Percentiles rank a stretch among this genome's conserved stretches.
Conservation (phyloP, 1,140 invertebrate genomes). For the Conopomorpha cramerella region DNA sequence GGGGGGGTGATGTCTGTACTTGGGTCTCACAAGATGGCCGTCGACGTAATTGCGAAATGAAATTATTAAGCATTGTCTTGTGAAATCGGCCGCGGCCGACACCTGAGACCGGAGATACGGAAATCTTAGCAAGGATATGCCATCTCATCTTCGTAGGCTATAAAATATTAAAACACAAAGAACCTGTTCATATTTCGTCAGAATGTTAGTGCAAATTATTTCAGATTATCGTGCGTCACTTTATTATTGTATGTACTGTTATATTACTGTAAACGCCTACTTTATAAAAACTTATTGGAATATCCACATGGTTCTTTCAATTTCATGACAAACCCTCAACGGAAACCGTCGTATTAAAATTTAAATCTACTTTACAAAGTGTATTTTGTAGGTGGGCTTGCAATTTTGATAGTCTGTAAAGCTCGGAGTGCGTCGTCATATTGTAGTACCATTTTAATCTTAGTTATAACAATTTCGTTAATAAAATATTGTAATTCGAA, state of each 20-base stretch:
- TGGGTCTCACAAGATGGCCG: conserved; percentile 52
- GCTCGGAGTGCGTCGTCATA: no score
- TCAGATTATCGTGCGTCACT: no score
- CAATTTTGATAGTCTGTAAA: conserved; percentile 60
- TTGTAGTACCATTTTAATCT: no score
- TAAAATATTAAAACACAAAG: not conserved
- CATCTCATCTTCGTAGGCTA: not conserved
- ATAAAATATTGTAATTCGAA: no score
- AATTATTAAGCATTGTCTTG: conserved; percentile 61
- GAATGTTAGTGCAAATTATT: no score
- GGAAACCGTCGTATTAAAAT: conserved; percentile 59
- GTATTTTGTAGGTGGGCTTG: conserved; percentile 58
- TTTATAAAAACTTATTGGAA: no score
- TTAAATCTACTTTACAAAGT: conserved; percentile 61
- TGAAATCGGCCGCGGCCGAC: conserved; percentile 57
- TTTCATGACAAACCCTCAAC: conserved; percentile 42
- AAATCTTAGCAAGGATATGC: conserved; percentile 28
- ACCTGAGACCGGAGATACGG: conserved; percentile 27
- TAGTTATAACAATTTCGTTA: no score
- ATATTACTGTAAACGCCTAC: no score
- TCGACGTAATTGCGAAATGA: conserved; percentile 53
- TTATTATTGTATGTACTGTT: no score
- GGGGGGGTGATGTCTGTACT: conserved; percentile 39
- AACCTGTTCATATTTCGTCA: not conserved
- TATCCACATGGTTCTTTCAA: conserved; percentile 37